Evolutionary conservation across 2,797 vertebrate species (phyloP), one percentile per base, ranked within the genome.

Genomic region (Liasis olivaceus): DNA sequence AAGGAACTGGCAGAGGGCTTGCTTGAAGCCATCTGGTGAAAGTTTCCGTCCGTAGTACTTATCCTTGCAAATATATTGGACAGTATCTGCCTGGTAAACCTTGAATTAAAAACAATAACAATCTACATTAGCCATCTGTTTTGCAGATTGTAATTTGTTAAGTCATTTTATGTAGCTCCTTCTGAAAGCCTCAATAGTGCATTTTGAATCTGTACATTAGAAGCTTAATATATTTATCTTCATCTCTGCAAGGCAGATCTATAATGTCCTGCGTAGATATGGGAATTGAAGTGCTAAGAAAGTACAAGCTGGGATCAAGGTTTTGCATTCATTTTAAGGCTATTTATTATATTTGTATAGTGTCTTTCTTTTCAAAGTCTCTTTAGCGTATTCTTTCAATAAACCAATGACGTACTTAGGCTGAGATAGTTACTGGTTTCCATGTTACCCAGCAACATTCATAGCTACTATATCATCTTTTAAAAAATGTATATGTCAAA

Each of bases 21-120:
- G 97, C 72, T 89, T 95, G 96, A 98, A 98, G 0, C 97, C 98
- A 77, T 98, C 97, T 0, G 94, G 90, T 0, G 97, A 97, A 2
- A 98, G 97, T 54, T 96, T 98, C 90, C 98, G 97, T 24, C 98
- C 98, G 0, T 95, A 97, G 81, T 98, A 98, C 28, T 98, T 98
- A 92, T 98, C 98, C 84, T 96, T 98, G 97, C 98, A 98, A 95
- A 98, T 96, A 91, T 98, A 98, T 24, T 97, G 95, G 56, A 97
- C 97, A 0, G 95, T 96, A 91, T 97, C 96, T 0, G 88, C 95
- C 90, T 98, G 98, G 94, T 98, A 98, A 92, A 98, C 98, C 98
- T 98, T 89, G 17, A 31, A 89, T 93, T 63, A 31, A 81, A 89
- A 90, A 90, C n/a, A 95, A 72, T 11, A 66, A 54, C 5, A 0